phyloP scores from a whole-genome alignment of 2,797 vertebrate species.

The Anisognathus igniventris region DNA sequence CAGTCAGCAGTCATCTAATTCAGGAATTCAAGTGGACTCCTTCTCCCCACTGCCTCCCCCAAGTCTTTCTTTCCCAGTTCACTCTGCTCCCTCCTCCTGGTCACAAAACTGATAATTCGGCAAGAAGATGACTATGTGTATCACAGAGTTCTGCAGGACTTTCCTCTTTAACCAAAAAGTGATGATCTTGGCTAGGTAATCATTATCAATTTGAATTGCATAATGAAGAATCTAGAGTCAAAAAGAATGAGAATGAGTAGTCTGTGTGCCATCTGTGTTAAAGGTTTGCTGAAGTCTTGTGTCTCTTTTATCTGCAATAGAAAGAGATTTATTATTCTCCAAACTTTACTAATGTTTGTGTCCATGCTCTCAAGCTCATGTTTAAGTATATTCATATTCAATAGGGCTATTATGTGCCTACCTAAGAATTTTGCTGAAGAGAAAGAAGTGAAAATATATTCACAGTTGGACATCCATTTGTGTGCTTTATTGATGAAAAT shows the following conservation, averaged over 20 bases:
- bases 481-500: background rate
- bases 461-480: background rate
- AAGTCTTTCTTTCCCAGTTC: background rate
- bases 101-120: background rate
- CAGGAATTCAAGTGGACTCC: background rate
- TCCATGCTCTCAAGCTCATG: background rate
- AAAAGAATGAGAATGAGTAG: background rate
- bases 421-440: background rate
- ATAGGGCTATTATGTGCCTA: background rate
- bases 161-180: background rate
- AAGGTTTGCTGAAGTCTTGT: background rate
- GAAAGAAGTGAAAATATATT: background rate
- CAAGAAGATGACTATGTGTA: background rate
- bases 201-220: background rate
- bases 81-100: background rate
- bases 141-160: background rate
- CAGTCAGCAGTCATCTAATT: background rate
- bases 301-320: background rate
- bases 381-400: background rate
- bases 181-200: background rate
- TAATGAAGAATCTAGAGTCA: background rate
- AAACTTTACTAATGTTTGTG: background rate
- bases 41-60: background rate
- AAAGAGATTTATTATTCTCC: background rate
- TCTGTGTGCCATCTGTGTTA: background rate